Evolutionary conservation across 2,113 vertebrate species (phyloP).

Genomic region (Falcunculus frontatus): DNA sequence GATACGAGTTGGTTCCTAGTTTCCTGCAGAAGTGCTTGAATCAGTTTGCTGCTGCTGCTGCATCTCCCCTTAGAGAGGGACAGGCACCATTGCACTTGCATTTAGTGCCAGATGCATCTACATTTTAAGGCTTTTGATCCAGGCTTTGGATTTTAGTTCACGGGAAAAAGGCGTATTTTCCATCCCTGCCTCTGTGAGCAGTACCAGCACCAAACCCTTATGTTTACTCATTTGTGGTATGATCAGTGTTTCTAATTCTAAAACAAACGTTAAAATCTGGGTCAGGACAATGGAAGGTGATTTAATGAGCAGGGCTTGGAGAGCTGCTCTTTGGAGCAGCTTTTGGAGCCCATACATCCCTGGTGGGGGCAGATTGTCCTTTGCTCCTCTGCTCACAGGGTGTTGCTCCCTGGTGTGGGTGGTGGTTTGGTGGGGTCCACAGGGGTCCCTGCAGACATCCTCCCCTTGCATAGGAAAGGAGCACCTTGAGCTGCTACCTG

Average conservation of each 20-base stretch:
- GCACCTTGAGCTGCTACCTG: not conserved
- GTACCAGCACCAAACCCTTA: not conserved
- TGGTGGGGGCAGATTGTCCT: not conserved
- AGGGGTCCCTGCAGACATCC: not conserved
- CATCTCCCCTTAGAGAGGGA: not conserved
- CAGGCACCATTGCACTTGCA: not conserved
- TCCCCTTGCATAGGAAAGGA: not conserved
- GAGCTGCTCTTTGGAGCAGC: not conserved
- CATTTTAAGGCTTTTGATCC: not conserved
- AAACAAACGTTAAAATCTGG: not conserved
- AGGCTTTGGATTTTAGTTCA: not conserved
- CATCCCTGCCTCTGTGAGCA: not conserved
- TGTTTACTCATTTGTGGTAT: slow-evolving; percentile 28
- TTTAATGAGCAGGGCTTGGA: not conserved
- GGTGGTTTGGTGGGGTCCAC: too few species aligned
- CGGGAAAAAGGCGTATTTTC: not conserved
- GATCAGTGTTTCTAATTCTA: slow-evolving; percentile 16
- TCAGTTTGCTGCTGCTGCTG: not conserved
- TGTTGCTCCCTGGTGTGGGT: not conserved
- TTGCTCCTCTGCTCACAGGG: rapidly evolving
- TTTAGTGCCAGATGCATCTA: not conserved
- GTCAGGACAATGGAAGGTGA: not conserved
- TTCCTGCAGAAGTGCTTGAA: not conserved
- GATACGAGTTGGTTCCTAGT: not conserved
- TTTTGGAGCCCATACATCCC: not conserved